A percentile compares a stretch with the other conserved stretches of the same genome.
Evolutionary conservation across 2,113 vertebrate genomes (phyloP).

Genomic region (Myodes glareolus): DNA sequence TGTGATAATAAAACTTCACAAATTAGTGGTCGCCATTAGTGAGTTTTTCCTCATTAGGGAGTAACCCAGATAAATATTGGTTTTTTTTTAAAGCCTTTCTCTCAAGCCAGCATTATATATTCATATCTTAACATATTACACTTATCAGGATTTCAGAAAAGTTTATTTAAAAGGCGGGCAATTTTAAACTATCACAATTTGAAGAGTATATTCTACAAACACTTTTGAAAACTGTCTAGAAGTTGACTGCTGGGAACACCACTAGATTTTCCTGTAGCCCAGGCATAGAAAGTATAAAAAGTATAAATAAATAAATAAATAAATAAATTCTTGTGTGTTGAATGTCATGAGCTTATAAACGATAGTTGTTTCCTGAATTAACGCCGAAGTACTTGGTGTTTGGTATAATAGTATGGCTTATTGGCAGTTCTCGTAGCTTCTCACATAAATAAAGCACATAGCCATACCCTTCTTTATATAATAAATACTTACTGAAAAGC

Average conservation of each 20-base stretch:
- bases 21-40: constrained; percentile 73
- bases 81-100: constrained; percentile 49
- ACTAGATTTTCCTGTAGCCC: constrained; percentile 19
- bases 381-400: constrained; percentile 46
- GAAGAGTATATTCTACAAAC: constrained; percentile 18
- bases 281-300: background rate
- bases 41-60: constrained; percentile 60
- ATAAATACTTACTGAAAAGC: background rate
- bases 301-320: too few relatives aligned
- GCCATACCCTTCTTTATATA: background rate
- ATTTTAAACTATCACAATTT: constrained; percentile 37
- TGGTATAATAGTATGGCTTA: constrained; percentile 38
- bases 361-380: constrained; percentile 35
- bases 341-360: background rate
- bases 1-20: constrained; percentile 71
- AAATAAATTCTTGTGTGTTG: constrained; percentile 16
- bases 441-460: background rate
- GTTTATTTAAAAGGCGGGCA: constrained; percentile 28
- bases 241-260: constrained; percentile 17
- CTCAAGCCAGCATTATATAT: constrained; percentile 43
- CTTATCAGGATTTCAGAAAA: constrained; percentile 28
- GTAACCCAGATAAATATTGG: constrained; percentile 48
- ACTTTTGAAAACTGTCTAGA: constrained; percentile 14
- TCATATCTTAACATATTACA: constrained; percentile 37
- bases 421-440: constrained; percentile 26